Conservation (phyloP, 2,888 invertebrate species). For the Tuberolachnus salignus region DNA sequence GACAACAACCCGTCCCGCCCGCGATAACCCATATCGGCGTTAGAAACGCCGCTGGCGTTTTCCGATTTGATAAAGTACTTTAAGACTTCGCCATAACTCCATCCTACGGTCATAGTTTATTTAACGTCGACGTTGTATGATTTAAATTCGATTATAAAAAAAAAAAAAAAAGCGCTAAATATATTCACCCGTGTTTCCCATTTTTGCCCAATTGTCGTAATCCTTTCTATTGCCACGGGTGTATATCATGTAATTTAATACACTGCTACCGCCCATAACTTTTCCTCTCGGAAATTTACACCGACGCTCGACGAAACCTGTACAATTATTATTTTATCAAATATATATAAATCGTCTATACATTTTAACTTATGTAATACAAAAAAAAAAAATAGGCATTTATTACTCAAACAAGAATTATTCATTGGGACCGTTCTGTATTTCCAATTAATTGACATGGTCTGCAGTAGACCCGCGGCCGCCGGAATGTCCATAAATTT, state of each 20-base stretch:
- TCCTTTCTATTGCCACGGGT: conserved; percentile 74
- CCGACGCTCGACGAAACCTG: conserved; percentile 56
- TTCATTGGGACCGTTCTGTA: conserved; percentile 65
- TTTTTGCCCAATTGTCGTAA: conserved; percentile 76
- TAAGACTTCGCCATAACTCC: conserved; percentile 76
- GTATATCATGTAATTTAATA: conserved; percentile 82
- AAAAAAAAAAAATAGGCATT: not conserved
- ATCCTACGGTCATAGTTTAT: conserved; percentile 67
- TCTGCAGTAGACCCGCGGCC: conserved; percentile 64
- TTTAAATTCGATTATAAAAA: not conserved
- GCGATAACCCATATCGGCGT: conserved; percentile 67
- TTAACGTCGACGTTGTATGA: not conserved
- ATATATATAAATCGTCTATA: too few species aligned
- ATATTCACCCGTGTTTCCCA: conserved; percentile 70
- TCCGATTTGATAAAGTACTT: conserved; percentile 82
- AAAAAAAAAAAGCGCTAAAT: not conserved
- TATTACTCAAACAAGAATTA: conserved; percentile 62
- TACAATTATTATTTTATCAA: not conserved
- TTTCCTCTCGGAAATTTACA: conserved; percentile 66
- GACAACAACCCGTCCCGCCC: conserved; percentile 68
- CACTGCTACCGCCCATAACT: conserved; percentile 81
- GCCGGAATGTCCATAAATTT: conserved; percentile 65
- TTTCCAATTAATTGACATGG: conserved; percentile 66
- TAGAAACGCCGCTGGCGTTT: conserved; percentile 70
- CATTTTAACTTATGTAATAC: not conserved